Evolutionary conservation across 2,888 invertebrate species (phyloP).

Genomic region (Leptopilina syphax): DNA sequence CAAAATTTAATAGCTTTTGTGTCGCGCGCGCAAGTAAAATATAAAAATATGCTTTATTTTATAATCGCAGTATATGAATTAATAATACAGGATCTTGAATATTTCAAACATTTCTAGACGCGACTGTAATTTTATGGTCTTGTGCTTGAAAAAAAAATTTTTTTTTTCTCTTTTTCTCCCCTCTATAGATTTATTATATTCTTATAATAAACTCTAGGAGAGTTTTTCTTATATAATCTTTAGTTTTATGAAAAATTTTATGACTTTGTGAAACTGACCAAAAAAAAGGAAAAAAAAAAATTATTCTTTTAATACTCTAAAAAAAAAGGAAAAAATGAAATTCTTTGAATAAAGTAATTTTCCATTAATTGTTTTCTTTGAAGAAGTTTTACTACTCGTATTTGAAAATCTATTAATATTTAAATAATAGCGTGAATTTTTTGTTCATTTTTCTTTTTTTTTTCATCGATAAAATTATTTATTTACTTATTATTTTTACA

Average conservation of each 20-base stretch:
- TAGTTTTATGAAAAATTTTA: not conserved
- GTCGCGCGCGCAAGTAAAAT: not conserved
- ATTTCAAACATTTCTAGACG: not conserved
- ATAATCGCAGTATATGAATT: not conserved
- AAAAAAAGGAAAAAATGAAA: too few species aligned
- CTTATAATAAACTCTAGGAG: too few species aligned
- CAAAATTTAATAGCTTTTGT: not conserved
- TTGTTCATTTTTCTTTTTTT: too few species aligned
- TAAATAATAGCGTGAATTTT: too few species aligned
- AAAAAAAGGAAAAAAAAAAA: too few species aligned
- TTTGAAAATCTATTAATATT: too few species aligned
- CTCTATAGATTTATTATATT: not conserved
- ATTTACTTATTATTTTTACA: too few species aligned
- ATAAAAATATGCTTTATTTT: not conserved
- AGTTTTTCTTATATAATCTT: not conserved
- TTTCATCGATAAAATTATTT: too few species aligned
- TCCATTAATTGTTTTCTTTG: too few species aligned
- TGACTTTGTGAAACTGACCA: not conserved
- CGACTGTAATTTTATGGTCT: conserved; percentile 4
- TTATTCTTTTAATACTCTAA: too few species aligned
- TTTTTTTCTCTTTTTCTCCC: not conserved
- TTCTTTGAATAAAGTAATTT: too few species aligned
- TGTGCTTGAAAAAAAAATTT: not conserved
- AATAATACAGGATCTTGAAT: conserved; percentile 12
- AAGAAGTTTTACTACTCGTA: too few species aligned